These are phyloP conservation scores for Ctenosaura bakeri DNA, from an alignment of 2,797 vertebrate genomes.

Conservation along the genomic window DNA sequence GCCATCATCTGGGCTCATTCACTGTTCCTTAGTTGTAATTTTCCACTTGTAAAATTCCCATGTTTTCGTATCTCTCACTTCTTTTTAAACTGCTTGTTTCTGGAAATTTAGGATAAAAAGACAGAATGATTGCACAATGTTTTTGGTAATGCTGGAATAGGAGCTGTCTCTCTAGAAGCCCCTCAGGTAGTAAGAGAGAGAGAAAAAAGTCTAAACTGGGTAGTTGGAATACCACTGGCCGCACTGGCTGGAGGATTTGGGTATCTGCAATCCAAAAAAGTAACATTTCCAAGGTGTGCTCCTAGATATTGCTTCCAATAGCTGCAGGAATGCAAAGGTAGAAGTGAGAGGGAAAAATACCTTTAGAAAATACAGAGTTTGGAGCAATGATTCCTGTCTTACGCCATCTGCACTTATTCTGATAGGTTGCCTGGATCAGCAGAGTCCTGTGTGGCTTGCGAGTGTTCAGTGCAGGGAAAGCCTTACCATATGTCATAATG, in stretches of 20 bases:
- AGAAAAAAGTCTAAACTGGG: background rate
- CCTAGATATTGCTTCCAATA: background rate
- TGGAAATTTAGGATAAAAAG: background rate
- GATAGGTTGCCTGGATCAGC: background rate
- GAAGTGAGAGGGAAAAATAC: background rate
- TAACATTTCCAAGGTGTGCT: no score
- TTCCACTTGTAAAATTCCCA: background rate
- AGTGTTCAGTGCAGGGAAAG: background rate
- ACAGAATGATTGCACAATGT: background rate
- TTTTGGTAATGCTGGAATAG: background rate
- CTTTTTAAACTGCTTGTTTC: background rate
- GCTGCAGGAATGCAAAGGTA: background rate
- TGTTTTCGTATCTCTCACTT: background rate
- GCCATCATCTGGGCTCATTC: background rate
- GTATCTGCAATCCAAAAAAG: background rate
- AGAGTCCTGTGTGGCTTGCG: background rate
- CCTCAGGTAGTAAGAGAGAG: background rate
- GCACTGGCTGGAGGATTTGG: background rate
- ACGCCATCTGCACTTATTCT: background rate
- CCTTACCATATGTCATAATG: background rate
- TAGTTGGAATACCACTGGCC: background rate
- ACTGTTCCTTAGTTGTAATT: background rate
- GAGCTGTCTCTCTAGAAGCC: background rate
- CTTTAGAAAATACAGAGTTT: background rate
- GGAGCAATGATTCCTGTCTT: background rate